Percentiles rank a stretch among this genome's conserved stretches.
phyloP scores from a whole-genome alignment of 2,797 vertebrate genomes.

The Anas bahamensis region DNA sequence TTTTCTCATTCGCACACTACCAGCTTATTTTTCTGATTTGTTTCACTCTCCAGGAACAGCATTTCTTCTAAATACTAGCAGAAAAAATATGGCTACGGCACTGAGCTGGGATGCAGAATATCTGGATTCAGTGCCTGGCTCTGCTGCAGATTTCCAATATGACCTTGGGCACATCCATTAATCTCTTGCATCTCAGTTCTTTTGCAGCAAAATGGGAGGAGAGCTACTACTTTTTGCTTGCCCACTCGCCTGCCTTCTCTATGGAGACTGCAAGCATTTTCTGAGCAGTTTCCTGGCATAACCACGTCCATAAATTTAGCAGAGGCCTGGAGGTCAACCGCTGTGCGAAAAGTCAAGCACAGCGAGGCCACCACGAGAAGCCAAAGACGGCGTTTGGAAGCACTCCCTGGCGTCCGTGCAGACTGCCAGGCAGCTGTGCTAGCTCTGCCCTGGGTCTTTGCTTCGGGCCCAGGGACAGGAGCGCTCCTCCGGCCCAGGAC shows the following conservation, averaged over 20 bases:
- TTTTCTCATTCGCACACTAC: constrained; percentile 45
- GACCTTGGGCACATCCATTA: constrained; percentile 71
- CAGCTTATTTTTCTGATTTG: constrained; percentile 58
- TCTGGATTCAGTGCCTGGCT: constrained; percentile 36
- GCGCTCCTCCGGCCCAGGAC: neutral
- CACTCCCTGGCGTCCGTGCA: neutral
- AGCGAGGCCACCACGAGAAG: neutral
- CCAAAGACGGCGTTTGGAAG: neutral
- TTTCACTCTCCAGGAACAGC: constrained; percentile 49
- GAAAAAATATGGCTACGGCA: neutral
- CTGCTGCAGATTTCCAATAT: constrained; percentile 57
- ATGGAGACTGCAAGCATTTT: neutral
- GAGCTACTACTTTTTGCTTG: constrained; percentile 37
- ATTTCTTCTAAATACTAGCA: constrained; percentile 39
- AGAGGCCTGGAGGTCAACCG: neutral
- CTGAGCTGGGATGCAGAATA: constrained; percentile 16
- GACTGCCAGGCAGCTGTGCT: neutral
- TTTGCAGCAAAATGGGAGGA: constrained; percentile 43
- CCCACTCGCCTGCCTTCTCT: neutral
- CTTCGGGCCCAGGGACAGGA: neutral
- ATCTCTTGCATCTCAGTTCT: constrained; percentile 58
- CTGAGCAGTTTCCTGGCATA: constrained; percentile 28
- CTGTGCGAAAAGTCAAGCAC: neutral
- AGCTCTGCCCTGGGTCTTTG: neutral
- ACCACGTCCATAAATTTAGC: constrained; percentile 30